Conservation (phyloP, 2,113 vertebrate genomes). For the Columba janthina region DNA sequence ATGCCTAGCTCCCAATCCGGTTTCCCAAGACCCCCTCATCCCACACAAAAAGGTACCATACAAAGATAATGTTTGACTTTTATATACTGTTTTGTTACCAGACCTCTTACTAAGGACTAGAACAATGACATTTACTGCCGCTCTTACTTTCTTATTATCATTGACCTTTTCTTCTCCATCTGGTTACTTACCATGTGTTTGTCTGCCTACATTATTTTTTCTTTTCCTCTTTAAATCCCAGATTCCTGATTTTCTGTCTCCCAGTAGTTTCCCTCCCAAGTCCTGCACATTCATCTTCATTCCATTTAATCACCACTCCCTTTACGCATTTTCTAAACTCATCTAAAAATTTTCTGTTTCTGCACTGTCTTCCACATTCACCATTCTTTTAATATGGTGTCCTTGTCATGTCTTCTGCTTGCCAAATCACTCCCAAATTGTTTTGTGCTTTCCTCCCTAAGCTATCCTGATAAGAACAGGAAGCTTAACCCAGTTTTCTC, state of each 20-base stretch:
- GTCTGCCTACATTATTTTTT: neutral
- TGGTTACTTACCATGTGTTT: neutral
- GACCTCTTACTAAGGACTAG: conserved; percentile 38
- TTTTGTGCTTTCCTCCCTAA: neutral
- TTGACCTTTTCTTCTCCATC: neutral
- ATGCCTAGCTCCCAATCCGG: conserved; percentile 72
- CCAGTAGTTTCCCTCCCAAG: neutral
- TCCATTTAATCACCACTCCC: neutral
- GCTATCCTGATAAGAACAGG: neutral
- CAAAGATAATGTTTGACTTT: conserved; percentile 65
- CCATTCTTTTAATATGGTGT: neutral
- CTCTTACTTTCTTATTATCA: neutral
- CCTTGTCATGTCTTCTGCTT: neutral
- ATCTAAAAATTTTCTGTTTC: neutral
- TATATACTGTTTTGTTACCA: conserved; percentile 62
- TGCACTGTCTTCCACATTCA: neutral
- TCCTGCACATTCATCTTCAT: neutral
- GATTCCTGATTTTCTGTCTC: neutral
- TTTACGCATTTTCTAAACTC: neutral
- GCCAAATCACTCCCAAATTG: neutral
- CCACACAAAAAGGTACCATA: conserved; percentile 72
- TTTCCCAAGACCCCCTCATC: conserved; percentile 74
- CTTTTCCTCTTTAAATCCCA: neutral
- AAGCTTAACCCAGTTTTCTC: neutral
- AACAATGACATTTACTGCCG: neutral